These are phyloP conservation scores for Stercorarius parasiticus DNA, from an alignment of 2,113 vertebrate genomes.

Conservation along the genomic window DNA sequence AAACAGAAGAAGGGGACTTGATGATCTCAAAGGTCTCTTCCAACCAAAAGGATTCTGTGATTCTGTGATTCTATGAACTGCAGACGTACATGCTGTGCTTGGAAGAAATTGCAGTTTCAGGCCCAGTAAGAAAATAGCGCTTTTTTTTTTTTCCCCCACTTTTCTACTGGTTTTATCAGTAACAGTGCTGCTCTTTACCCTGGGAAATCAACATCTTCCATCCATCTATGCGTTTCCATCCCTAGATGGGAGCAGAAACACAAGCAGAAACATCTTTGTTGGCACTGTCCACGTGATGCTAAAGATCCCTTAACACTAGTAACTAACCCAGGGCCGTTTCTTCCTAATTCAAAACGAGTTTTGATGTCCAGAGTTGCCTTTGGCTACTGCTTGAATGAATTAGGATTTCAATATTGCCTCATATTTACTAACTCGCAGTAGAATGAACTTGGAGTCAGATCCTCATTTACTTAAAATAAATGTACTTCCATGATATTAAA, in stretches of 20 bases:
- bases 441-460: constrained; percentile 18
- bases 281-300: background rate
- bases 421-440: background rate
- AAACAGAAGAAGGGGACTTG: background rate
- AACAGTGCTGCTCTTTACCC: background rate
- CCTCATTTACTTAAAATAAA: constrained; percentile 49
- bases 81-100: background rate
- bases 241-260: background rate
- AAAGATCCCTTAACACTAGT: background rate
- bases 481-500: constrained; percentile 7
- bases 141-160: too few species aligned
- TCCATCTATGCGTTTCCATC: background rate
- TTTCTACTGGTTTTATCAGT: accelerated
- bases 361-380: constrained; percentile 26
- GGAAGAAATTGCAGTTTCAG: background rate
- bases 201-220: background rate
- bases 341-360: background rate
- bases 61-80: background rate
- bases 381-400: constrained; percentile 19
- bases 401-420: background rate
- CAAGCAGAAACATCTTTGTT: background rate
- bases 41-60: background rate
- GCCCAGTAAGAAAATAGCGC: background rate
- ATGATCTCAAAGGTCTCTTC: background rate
- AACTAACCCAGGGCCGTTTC: background rate